Percentiles rank a stretch among this genome's conserved stretches.
These are phyloP conservation scores for Catagonus wagneri DNA, from an alignment of 2,113 vertebrate species.

Conservation along the genomic window DNA sequence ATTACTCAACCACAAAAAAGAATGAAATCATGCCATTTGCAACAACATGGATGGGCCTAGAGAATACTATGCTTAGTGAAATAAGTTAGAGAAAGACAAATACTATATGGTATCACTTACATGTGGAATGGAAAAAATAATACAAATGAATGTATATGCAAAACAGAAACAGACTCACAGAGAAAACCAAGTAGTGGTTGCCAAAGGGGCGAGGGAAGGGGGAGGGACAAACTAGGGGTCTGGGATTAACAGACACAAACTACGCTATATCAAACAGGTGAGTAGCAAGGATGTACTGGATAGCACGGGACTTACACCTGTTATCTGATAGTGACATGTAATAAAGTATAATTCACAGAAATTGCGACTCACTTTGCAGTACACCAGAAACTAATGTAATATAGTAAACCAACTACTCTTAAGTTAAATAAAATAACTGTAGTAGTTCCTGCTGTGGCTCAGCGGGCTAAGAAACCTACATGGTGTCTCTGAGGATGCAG, in stretches of 20 bases:
- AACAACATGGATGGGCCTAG: neutral
- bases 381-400: neutral
- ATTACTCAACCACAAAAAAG: neutral
- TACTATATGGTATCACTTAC: neutral
- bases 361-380: neutral
- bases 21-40: neutral
- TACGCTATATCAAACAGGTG: neutral
- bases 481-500: too few species aligned
- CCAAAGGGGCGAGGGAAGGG: neutral
- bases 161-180: neutral
- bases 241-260: neutral
- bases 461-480: too few species aligned
- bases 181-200: neutral
- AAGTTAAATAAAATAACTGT: neutral
- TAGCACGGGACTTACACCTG: neutral
- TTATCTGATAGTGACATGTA: neutral
- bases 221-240: neutral
- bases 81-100: neutral
- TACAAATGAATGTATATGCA: neutral
- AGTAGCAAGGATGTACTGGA: neutral
- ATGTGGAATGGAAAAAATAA: neutral
- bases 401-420: neutral
- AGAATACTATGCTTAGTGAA: neutral
- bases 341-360: neutral
- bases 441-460: too few species aligned